Evolutionary conservation across 35 echinoderm and acorn worm species (phyloP).

Genomic region (Eucidaris tribuloides): DNA sequence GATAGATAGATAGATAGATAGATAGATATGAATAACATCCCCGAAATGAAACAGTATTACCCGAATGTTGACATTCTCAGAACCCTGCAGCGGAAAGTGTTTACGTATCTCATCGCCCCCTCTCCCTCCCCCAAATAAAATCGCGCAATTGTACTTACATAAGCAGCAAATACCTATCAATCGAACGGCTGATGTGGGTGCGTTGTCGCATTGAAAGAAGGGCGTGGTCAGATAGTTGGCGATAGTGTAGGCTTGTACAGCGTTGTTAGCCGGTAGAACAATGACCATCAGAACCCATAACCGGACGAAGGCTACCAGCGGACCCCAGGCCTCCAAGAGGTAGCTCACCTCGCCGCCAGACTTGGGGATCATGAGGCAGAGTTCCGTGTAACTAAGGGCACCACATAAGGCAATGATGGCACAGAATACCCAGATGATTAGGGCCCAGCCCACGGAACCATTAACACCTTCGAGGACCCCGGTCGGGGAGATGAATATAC

Average conservation of each 20-base stretch:
- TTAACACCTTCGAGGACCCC: slow-evolving; percentile 17
- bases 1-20: too few relatives aligned
- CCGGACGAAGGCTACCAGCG: background rate
- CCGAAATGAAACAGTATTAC: too few relatives aligned
- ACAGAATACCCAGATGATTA: slow-evolving; percentile 9
- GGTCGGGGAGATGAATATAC: slow-evolving; percentile 28
- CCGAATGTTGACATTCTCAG: too few relatives aligned
- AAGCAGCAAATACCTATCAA: background rate
- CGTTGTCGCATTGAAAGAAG: background rate
- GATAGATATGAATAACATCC: too few relatives aligned
- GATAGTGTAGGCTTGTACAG: background rate
- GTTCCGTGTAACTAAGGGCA: background rate
- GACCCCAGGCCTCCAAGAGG: slow-evolving; percentile 6
- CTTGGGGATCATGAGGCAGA: background rate
- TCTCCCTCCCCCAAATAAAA: too few relatives aligned
- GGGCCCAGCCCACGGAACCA: background rate
- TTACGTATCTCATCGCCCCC: too few relatives aligned
- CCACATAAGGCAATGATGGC: slow-evolving; percentile 15
- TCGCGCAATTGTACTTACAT: too few relatives aligned
- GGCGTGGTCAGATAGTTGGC: slow-evolving; percentile 5
- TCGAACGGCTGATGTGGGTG: background rate
- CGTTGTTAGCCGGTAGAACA: background rate
- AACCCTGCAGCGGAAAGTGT: too few relatives aligned
- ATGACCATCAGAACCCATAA: background rate
- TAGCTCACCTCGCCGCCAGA: slow-evolving; percentile 17